These are phyloP conservation scores for Frankliniella intonsa DNA, from an alignment of 2,888 invertebrate species.

Conservation along the genomic window DNA sequence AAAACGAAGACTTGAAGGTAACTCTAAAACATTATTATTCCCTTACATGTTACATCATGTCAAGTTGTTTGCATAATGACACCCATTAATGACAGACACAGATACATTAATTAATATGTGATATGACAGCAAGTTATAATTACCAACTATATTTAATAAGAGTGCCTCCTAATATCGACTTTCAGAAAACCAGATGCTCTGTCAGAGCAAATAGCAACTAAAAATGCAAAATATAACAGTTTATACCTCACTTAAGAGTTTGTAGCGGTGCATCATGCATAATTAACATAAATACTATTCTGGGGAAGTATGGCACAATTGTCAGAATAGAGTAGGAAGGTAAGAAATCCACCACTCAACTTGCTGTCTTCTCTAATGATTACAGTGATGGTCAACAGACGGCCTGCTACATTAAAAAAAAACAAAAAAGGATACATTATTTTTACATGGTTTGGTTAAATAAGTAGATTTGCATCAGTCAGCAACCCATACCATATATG, in stretches of 20 bases:
- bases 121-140: conserved; percentile 10
- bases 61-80: background rate
- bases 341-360: background rate
- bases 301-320: conserved; percentile 10
- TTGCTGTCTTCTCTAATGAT: conserved; percentile 2
- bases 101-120: background rate
- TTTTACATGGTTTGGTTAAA: too few species aligned
- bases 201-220: background rate
- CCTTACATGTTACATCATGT: conserved; percentile 14
- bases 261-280: background rate
- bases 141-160: background rate
- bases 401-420: background rate
- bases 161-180: background rate
- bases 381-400: background rate
- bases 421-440: too few species aligned
- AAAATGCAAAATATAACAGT: background rate
- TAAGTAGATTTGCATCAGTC: background rate
- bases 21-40: conserved; percentile 20
- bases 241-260: background rate
- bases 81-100: background rate
- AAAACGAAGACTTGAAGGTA: conserved; percentile 6
- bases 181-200: background rate
- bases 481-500: background rate
- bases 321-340: conserved; percentile 1
- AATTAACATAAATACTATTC: conserved; percentile 5